Percentiles rank a stretch among this genome's conserved stretches.
Evolutionary conservation across 2,113 vertebrate species (phyloP).

Genomic region (Thymallus thymallus): DNA sequence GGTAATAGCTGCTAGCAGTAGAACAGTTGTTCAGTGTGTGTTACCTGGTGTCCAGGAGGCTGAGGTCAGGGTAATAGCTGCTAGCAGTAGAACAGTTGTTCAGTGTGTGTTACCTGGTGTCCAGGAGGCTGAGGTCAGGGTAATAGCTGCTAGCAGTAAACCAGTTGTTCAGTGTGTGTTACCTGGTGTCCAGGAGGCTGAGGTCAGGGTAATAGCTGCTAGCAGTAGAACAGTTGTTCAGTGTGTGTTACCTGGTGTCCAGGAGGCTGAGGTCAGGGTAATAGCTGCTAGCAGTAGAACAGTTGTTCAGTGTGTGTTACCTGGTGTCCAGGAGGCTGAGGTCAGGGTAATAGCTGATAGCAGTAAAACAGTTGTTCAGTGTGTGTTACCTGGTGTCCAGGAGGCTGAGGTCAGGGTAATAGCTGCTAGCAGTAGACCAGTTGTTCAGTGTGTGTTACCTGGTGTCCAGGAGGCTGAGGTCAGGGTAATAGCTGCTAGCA

Average conservation of each 20-base stretch:
- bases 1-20: conserved; percentile 26
- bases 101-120: conserved; percentile 30
- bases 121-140: conserved; percentile 52
- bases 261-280: conserved; percentile 58
- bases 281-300: neutral
- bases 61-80: conserved; percentile 44
- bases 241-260: conserved; percentile 32
- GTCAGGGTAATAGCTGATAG: conserved; percentile 35
- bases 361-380: neutral
- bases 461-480: conserved; percentile 54
- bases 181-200: conserved; percentile 54
- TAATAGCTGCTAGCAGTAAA: conserved; percentile 18
- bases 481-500: conserved; percentile 27
- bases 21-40: neutral
- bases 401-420: conserved; percentile 56
- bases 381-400: conserved; percentile 34
- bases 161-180: neutral
- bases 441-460: conserved; percentile 15
- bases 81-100: too few relatives aligned
- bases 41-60: conserved; percentile 52
- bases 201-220: conserved; percentile 40
- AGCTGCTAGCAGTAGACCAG: neutral
- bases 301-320: conserved; percentile 9
- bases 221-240: too few relatives aligned
- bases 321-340: conserved; percentile 53